These are phyloP conservation scores for Drosophila baimaii DNA, from an alignment of 1,140 invertebrate genomes.

Conservation along the genomic window DNA sequence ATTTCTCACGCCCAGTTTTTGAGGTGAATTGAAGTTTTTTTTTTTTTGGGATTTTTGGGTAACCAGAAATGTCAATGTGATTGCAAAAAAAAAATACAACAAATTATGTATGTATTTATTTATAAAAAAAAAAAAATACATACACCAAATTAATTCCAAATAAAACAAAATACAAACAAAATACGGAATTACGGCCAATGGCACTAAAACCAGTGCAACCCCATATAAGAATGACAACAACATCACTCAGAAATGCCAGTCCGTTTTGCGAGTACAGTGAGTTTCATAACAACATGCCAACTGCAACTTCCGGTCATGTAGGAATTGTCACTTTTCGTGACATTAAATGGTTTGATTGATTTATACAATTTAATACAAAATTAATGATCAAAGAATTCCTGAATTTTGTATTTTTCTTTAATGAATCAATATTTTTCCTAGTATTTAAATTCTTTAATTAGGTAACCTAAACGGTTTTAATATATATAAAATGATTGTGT, in stretches of 20 bases:
- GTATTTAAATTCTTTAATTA: not conserved
- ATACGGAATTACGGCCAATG: constrained; percentile 27
- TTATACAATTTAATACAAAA: not conserved
- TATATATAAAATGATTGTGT: not conserved
- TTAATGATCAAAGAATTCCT: not conserved
- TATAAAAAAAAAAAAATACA: not conserved
- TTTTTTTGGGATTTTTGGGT: constrained; percentile 34
- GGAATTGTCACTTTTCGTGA: not conserved
- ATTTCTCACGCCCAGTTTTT: constrained; percentile 76
- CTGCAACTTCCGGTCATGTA: constrained; percentile 17
- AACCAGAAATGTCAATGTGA: constrained; percentile 33
- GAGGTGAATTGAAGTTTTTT: constrained; percentile 9
- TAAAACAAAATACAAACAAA: not conserved
- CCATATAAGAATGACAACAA: constrained; percentile 15
- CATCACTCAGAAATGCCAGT: not conserved
- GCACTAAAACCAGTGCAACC: constrained; percentile 37
- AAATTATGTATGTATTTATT: not conserved
- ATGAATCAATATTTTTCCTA: not conserved
- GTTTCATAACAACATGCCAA: constrained; percentile 12
- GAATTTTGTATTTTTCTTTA: not conserved
- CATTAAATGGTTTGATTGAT: not conserved
- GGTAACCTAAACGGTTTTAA: not conserved
- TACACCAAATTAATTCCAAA: not conserved
- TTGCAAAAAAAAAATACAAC: constrained; percentile 4
- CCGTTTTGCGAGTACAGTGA: constrained; percentile 6